phyloP scores from a whole-genome alignment of 2,113 vertebrate genomes.

The Bucco capensis region DNA sequence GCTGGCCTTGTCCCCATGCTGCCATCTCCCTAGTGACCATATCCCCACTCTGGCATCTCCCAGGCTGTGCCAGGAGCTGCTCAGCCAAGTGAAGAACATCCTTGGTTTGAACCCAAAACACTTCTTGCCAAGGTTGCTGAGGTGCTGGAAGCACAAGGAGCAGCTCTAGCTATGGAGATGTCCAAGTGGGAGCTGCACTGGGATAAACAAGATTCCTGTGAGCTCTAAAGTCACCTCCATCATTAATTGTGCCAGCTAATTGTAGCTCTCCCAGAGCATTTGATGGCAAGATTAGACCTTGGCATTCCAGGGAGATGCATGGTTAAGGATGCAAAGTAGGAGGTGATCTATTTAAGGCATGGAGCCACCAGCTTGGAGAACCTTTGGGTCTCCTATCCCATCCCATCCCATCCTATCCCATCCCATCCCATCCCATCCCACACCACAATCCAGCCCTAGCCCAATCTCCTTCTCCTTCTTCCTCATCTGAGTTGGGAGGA shows the following conservation, averaged over 20 bases:
- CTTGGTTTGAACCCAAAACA: background rate
- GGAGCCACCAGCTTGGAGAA: background rate
- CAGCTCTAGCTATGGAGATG: too few relatives aligned
- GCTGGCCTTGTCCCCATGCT: too few relatives aligned
- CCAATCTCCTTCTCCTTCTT: background rate
- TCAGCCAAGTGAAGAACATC: fast-evolving
- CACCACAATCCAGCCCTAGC: too few relatives aligned
- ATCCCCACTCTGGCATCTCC: too few relatives aligned
- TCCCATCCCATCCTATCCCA: background rate
- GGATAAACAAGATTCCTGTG: background rate
- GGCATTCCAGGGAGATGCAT: background rate
- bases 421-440: background rate
- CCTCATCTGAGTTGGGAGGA: background rate
- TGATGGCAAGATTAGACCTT: background rate
- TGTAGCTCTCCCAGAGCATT: background rate
- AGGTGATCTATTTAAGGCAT: background rate
- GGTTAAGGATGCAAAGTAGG: background rate
- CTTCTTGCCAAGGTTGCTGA: background rate
- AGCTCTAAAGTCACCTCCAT: fast-evolving
- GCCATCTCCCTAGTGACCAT: too few relatives aligned
- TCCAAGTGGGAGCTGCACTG: fast-evolving
- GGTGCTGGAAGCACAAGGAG: background rate
- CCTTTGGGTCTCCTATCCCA: background rate
- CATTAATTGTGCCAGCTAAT: background rate
- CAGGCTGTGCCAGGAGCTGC: background rate